phyloP scores from a whole-genome alignment of 2,888 invertebrate species.

The Ischnura elegans region DNA sequence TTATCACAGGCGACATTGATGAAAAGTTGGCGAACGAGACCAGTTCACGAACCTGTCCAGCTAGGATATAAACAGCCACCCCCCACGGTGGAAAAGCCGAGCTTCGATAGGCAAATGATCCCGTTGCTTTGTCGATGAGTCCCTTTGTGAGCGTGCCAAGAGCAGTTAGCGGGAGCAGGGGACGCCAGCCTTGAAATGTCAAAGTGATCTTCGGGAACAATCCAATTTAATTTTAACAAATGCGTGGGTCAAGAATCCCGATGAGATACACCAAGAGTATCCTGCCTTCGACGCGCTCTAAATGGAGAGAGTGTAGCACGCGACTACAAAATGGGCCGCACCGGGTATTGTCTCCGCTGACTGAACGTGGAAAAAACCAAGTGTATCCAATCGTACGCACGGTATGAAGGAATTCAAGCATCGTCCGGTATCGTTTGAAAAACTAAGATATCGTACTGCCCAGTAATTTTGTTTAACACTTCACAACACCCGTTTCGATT shows the following conservation, averaged over 20 bases:
- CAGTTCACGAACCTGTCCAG: too few species aligned
- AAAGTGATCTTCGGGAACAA: neutral
- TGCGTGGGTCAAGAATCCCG: neutral
- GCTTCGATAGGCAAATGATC: too few species aligned
- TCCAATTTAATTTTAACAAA: conserved; percentile 9
- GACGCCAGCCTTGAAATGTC: neutral
- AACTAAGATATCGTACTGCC: too few species aligned
- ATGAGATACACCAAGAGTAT: neutral
- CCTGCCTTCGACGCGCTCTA: neutral
- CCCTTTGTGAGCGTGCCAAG: neutral
- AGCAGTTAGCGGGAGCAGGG: neutral
- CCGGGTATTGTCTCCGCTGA: neutral
- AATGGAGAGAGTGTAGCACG: neutral
- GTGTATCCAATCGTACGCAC: neutral
- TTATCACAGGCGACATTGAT: too few species aligned
- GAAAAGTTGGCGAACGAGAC: too few species aligned
- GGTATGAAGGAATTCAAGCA: neutral
- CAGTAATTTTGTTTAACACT: too few species aligned
- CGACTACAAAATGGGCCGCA: neutral
- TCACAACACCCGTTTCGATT: too few species aligned
- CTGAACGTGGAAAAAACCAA: neutral
- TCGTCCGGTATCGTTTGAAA: neutral
- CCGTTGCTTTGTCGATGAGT: too few species aligned
- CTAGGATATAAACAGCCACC: too few species aligned
- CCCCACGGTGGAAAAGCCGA: too few species aligned